Percentiles rank a stretch among this genome's conserved stretches.
Conservation (phyloP, 2,888 invertebrate genomes). For the Sinopyrophorus schimmeli region DNA sequence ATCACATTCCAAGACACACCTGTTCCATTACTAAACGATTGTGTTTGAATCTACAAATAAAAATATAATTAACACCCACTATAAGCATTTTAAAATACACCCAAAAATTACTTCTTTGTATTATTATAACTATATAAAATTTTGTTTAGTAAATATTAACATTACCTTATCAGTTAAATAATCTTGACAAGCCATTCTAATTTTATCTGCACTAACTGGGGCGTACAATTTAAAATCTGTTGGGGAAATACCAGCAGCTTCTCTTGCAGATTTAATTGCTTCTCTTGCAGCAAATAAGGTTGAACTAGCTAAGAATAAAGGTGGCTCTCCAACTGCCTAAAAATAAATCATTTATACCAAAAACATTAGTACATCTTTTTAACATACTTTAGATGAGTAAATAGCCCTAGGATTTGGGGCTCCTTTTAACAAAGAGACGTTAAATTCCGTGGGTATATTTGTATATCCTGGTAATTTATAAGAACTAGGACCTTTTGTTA, state of each 20-base stretch:
- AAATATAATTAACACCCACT: too few relatives aligned
- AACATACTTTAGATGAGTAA: constrained; percentile 87
- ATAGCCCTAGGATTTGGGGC: constrained; percentile 88
- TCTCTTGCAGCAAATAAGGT: constrained; percentile 88
- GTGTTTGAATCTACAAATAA: too few relatives aligned
- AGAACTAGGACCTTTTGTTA: constrained; percentile 87
- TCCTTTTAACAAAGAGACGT: constrained; percentile 88
- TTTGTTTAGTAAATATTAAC: background rate
- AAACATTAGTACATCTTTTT: background rate
- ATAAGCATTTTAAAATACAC: too few relatives aligned
- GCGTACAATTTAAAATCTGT: constrained; percentile 70
- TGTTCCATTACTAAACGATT: too few relatives aligned
- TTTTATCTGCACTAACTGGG: constrained; percentile 86
- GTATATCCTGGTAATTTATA: constrained; percentile 94
- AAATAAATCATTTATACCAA: constrained; percentile 2
- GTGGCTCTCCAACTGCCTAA: constrained; percentile 95
- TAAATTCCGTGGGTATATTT: constrained; percentile 89
- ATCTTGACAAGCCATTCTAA: constrained; percentile 89
- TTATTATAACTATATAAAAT: background rate
- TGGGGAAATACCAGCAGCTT: constrained; percentile 65
- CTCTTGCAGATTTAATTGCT: constrained; percentile 79
- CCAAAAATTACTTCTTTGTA: background rate
- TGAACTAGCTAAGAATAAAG: constrained; percentile 86
- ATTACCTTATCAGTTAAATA: constrained; percentile 75
- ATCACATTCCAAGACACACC: too few relatives aligned